Percentiles rank a stretch among this genome's conserved stretches.
These are phyloP conservation scores for Zaprionus camerounensis DNA, from an alignment of 1,140 invertebrate genomes.

Conservation along the genomic window DNA sequence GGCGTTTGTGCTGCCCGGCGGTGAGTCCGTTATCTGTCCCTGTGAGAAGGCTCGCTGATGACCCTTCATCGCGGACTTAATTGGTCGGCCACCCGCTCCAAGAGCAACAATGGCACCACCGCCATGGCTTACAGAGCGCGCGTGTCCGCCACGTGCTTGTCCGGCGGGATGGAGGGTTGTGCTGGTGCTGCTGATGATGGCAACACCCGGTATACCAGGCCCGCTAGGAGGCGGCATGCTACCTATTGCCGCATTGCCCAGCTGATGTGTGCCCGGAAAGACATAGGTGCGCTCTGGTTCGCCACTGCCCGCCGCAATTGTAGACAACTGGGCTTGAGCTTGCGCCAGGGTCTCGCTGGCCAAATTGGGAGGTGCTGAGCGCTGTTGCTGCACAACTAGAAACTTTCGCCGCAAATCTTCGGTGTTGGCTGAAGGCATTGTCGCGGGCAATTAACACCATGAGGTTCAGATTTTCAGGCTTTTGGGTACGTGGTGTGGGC, in stretches of 20 bases:
- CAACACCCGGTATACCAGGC: constrained; percentile 71
- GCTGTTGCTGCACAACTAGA: constrained; percentile 81
- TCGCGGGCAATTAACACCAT: constrained; percentile 74
- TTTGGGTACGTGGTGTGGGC: constrained; percentile 2
- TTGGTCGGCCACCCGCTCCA: constrained; percentile 85
- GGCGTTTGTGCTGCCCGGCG: constrained; percentile 77
- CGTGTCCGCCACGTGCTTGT: constrained; percentile 86
- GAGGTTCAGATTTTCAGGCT: constrained; percentile 55
- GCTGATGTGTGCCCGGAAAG: constrained; percentile 84
- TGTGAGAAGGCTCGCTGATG: constrained; percentile 94
- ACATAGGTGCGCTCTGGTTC: constrained; percentile 87
- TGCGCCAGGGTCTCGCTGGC: constrained; percentile 41
- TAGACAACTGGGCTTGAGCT: constrained; percentile 17
- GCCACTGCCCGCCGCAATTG: constrained; percentile 36
- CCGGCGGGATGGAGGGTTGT: constrained; percentile 42
- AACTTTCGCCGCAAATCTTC: constrained; percentile 84
- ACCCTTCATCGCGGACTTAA: constrained; percentile 88
- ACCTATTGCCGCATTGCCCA: constrained; percentile 56
- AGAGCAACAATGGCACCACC: constrained; percentile 86
- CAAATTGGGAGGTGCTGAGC: constrained; percentile 75
- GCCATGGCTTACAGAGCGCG: constrained; percentile 91
- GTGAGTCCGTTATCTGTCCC: constrained; percentile 90
- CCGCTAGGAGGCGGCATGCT: constrained; percentile 51
- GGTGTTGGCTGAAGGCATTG: constrained; percentile 82
- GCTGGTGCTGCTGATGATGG: constrained; percentile 43